Evolutionary conservation across 2,113 vertebrate genomes (phyloP).

Genomic region (Helogale parvula): DNA sequence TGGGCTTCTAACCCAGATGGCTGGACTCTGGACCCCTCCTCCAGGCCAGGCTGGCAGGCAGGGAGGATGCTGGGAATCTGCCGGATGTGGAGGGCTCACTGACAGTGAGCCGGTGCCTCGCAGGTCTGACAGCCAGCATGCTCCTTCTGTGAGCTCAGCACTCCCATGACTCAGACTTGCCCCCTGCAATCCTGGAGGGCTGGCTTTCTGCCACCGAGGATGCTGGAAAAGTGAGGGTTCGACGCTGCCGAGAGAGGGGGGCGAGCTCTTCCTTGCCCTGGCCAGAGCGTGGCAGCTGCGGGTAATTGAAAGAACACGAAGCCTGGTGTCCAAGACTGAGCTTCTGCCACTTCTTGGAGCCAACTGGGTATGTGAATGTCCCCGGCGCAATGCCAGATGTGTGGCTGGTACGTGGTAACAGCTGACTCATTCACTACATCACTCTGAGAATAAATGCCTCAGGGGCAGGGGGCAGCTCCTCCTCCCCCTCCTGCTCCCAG

Average conservation of each 20-base stretch:
- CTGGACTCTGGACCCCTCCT: accelerated
- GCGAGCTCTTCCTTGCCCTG: accelerated
- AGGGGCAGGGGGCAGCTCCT: too few species aligned
- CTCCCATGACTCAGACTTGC: not conserved
- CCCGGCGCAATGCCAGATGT: not conserved
- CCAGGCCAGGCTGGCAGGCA: too few species aligned
- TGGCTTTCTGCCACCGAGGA: not conserved
- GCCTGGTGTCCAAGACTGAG: not conserved
- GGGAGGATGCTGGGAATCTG: not conserved
- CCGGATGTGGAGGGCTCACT: not conserved
- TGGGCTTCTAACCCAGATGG: not conserved
- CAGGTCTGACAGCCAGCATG: accelerated
- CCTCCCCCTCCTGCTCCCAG: not conserved
- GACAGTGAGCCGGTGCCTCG: not conserved
- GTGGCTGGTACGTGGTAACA: not conserved
- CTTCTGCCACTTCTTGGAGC: not conserved
- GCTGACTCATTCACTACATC: not conserved
- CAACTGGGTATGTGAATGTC: not conserved
- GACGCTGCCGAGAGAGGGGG: not conserved
- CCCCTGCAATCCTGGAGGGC: not conserved
- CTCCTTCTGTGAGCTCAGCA: not conserved
- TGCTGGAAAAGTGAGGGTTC: not conserved
- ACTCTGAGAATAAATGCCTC: not conserved
- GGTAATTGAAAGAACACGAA: not conserved
- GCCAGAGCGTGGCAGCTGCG: not conserved